phyloP scores from a whole-genome alignment of 2,797 vertebrate species.

The Cottoperca gobio region DNA sequence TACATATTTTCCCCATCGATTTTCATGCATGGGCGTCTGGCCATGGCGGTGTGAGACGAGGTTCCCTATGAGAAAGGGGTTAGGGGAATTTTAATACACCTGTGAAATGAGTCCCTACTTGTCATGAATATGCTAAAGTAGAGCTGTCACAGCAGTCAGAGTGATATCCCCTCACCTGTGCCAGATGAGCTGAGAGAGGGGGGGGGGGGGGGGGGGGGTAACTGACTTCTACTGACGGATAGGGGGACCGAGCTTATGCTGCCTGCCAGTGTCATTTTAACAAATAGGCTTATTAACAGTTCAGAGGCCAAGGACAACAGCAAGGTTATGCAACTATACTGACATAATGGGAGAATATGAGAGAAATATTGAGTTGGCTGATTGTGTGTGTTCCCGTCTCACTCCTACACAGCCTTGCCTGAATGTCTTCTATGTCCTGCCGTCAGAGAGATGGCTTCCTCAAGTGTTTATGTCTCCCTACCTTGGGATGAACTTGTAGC shows the following conservation, averaged over 20 bases:
- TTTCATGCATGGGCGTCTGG: conserved; percentile 92
- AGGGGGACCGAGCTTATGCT: conserved; percentile 76
- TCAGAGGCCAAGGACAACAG: conserved; percentile 82
- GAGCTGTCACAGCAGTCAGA: conserved; percentile 92
- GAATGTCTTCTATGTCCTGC: conserved; percentile 71
- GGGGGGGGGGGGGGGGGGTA: conserved; percentile 61
- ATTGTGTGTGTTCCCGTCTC: conserved; percentile 61
- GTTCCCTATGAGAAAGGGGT: conserved; percentile 89
- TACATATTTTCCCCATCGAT: conserved; percentile 96
- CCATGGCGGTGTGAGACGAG: conserved; percentile 88
- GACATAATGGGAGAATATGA: conserved; percentile 68
- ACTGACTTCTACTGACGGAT: conserved; percentile 75
- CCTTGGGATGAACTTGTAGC: conserved; percentile 81
- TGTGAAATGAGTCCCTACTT: conserved; percentile 93
- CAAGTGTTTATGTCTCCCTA: conserved; percentile 74
- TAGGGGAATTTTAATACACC: conserved; percentile 97
- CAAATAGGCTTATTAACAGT: conserved; percentile 86
- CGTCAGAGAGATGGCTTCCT: conserved; percentile 66
- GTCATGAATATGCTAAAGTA: conserved; percentile 97
- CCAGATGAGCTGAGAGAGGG: conserved; percentile 74
- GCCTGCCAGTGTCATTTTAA: conserved; percentile 83
- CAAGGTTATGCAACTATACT: conserved; percentile 78
- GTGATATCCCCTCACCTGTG: conserved; percentile 89
- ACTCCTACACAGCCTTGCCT: conserved; percentile 70
- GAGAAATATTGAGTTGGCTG: conserved; percentile 73